Conservation (phyloP, 2,888 invertebrate genomes). For the Aquatica leii region DNA sequence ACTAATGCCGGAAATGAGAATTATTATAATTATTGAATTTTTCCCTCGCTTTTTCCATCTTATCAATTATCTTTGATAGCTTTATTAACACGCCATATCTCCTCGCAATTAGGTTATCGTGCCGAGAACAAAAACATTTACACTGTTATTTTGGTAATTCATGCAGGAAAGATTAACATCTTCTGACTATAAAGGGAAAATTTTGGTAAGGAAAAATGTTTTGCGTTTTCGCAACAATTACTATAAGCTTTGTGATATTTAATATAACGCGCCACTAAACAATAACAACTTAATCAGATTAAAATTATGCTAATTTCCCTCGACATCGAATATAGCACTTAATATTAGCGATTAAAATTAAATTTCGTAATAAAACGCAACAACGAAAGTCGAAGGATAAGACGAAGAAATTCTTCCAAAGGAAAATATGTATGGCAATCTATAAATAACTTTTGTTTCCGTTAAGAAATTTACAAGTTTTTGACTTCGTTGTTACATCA, state of each 20-base stretch:
- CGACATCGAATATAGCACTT: constrained; percentile 1
- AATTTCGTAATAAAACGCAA: constrained; percentile 3
- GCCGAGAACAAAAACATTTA: background rate
- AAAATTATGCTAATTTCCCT: constrained; percentile 10
- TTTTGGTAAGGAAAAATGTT: too few relatives aligned
- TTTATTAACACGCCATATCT: constrained; percentile 10
- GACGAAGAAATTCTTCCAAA: background rate
- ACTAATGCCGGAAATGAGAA: constrained; percentile 1
- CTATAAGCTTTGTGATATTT: too few relatives aligned
- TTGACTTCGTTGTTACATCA: background rate
- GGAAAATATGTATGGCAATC: background rate
- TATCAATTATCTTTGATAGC: constrained; percentile 6
- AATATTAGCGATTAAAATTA: constrained; percentile 7
- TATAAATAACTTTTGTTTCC: constrained; percentile 2
- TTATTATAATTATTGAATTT: constrained; percentile 4
- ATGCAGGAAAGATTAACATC: background rate
- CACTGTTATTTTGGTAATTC: constrained; percentile 2
- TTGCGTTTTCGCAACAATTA: too few relatives aligned
- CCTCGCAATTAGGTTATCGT: background rate
- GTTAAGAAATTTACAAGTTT: constrained; percentile 2
- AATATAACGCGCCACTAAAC: constrained; percentile 1
- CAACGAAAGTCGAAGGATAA: background rate
- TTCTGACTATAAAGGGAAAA: too few relatives aligned
- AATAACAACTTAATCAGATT: constrained; percentile 13
- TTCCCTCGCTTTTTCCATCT: background rate